A percentile compares a stretch with the other conserved stretches of the same genome.
Conservation (phyloP, 2,113 vertebrate species). For the Osmerus mordax region DNA sequence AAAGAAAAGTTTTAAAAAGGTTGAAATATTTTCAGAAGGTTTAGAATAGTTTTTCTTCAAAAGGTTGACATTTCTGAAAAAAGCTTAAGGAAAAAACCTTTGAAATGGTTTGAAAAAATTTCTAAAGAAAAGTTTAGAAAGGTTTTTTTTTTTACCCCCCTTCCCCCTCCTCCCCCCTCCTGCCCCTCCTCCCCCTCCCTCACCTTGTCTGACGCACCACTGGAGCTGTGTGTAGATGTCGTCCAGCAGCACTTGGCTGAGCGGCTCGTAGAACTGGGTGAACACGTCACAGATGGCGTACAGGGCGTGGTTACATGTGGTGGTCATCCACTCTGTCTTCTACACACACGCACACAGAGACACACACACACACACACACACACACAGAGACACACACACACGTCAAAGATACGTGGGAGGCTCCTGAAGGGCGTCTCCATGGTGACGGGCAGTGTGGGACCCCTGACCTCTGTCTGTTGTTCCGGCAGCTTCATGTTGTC, state of each 20-base stretch:
- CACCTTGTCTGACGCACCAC: slow-evolving; percentile 99
- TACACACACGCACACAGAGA: slow-evolving; percentile 45
- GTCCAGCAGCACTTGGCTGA: slow-evolving; percentile 87
- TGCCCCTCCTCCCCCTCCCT: neutral
- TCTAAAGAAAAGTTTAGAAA: too few species aligned
- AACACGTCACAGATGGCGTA: slow-evolving; percentile 98
- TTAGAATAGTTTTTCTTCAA: too few species aligned
- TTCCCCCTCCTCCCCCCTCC: too few species aligned
- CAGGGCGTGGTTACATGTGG: slow-evolving; percentile 95
- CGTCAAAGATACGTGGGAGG: neutral
- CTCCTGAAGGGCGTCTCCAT: too few species aligned
- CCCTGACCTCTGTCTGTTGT: slow-evolving; percentile 89
- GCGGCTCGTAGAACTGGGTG: slow-evolving; percentile 92
- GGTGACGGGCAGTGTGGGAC: neutral
- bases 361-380: neutral
- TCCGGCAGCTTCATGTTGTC: slow-evolving; percentile 99
- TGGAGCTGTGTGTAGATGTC: slow-evolving; percentile 93
- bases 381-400: neutral
- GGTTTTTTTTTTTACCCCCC: too few species aligned
- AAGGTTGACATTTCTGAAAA: too few species aligned
- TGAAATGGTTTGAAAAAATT: too few species aligned
- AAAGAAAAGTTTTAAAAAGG: too few species aligned
- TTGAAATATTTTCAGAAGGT: too few species aligned
- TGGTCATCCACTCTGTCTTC: slow-evolving; percentile 99
- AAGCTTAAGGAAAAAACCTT: too few species aligned